A percentile compares a stretch with the other conserved stretches of the same genome.
Conservation (phyloP, 2,113 vertebrate genomes). For the Actinemys pallida region DNA sequence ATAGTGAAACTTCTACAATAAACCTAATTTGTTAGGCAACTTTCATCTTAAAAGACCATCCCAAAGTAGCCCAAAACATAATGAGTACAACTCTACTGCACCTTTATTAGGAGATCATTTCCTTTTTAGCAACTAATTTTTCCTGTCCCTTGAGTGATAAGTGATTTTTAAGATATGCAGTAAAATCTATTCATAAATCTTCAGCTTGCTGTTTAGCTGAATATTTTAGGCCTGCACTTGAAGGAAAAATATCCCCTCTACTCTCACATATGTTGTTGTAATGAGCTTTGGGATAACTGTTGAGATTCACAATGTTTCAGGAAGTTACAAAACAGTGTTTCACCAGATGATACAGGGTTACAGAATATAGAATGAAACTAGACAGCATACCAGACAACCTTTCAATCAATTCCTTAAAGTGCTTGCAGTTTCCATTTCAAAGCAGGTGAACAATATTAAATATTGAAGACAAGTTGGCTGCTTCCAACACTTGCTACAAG, state of each 20-base stretch:
- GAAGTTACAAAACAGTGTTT: background rate
- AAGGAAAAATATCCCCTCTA: background rate
- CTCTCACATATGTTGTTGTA: background rate
- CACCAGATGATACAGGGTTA: background rate
- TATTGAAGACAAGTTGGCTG: conserved; percentile 51
- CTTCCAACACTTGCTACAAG: conserved; percentile 28
- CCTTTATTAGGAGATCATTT: conserved; percentile 20
- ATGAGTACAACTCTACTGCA: conserved; percentile 20
- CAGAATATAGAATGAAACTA: background rate
- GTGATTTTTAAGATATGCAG: background rate
- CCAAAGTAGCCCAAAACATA: background rate
- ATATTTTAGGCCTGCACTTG: background rate
- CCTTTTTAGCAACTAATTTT: background rate
- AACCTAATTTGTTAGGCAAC: conserved; percentile 21
- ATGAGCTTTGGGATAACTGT: background rate
- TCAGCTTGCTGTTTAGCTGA: conserved; percentile 1
- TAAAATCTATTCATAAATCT: background rate
- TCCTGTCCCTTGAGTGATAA: conserved; percentile 27
- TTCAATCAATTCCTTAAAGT: conserved; percentile 51
- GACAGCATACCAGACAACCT: background rate
- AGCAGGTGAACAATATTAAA: conserved; percentile 62
- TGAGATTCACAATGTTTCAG: conserved; percentile 1
- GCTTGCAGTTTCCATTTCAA: conserved; percentile 40
- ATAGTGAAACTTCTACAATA: background rate
- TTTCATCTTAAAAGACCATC: background rate